Conservation (phyloP, 2,888 invertebrate genomes). For the Drosophila trichaetosa region DNA sequence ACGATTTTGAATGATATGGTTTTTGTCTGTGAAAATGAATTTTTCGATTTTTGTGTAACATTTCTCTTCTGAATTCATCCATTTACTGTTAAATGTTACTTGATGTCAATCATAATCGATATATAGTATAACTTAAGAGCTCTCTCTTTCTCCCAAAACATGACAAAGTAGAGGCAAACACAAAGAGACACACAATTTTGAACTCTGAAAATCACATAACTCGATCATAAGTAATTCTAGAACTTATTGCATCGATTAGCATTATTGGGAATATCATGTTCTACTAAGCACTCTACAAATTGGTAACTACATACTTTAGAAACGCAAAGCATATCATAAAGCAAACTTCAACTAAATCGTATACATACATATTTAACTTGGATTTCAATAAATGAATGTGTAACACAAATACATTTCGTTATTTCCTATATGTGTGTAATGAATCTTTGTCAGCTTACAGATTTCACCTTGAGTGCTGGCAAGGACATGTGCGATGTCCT, state of each 20-base stretch:
- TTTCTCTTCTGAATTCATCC: conserved; percentile 1
- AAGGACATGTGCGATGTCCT: conserved; percentile 48
- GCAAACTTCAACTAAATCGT: conserved; percentile 60
- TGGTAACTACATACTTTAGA: conserved; percentile 66
- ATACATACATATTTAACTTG: conserved; percentile 53
- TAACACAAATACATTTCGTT: conserved; percentile 19
- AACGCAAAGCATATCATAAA: conserved; percentile 68
- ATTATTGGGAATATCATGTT: conserved; percentile 40
- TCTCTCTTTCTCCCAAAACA: conserved; percentile 54
- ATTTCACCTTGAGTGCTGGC: conserved; percentile 43
- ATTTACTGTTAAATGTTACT: conserved; percentile 52
- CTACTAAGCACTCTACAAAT: conserved; percentile 46
- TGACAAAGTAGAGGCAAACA: conserved; percentile 47
- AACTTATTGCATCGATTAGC: conserved; percentile 26
- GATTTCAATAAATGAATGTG: conserved; percentile 68
- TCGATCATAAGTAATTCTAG: conserved; percentile 33
- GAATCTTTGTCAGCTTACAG: conserved; percentile 15
- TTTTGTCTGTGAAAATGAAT: neutral
- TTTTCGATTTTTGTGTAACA: neutral
- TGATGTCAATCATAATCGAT: conserved; percentile 53
- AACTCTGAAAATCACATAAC: conserved; percentile 25
- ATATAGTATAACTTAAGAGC: conserved; percentile 40
- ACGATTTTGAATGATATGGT: neutral
- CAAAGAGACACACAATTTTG: conserved; percentile 2
- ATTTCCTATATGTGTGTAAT: neutral